Evolutionary conservation across 2,888 invertebrate genomes (phyloP), one percentile per base, ranked within the genome.

Genomic region (Tachystola acroxantha): DNA sequence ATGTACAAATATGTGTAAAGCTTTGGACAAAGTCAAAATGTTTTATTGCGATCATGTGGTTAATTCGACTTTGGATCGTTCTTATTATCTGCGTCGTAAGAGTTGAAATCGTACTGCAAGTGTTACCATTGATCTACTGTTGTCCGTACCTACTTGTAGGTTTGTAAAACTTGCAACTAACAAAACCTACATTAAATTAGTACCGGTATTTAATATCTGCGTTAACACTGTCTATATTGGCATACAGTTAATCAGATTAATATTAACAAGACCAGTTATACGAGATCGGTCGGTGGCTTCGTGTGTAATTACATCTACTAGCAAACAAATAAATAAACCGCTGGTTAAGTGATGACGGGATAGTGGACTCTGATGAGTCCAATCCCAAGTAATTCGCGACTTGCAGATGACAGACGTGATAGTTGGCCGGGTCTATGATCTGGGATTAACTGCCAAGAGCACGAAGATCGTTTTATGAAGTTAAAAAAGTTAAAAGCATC

Each of bases 271-370:
- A 74, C 78, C 64, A 60, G 77, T 74, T 55, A 43, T 59, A 73
- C 77, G 44, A 55, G 68, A 63, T 61, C 53, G 50, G 57, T 55
- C 56, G 59, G 53, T 55, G 60, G 60, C 60, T 27, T 53, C 60
- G 60, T 55, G 70, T 80, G 71, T 80, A 80, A 79, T 80, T 80
- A 80, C 66, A 79, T 66, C 62, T 57, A 54, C 49, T 51, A 50
- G 55, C 57, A 71, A 72, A 74, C 67, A 76, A 76, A 80, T 75
- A 79, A 77, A 79, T 73, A 75, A 74, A 65, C 61, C 50, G 39
- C 45, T 44, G 48, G 57, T 55, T 58, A 62, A 62, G 62, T 63
- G 74, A 70, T 68, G 76, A 78, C 73, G 69, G 65, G 64, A 61
- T 59, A 60, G 61, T 48, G 50, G 24, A 43, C 45, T 40, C 43